Evolutionary conservation across 2,888 invertebrate genomes (phyloP).

Genomic region (Pyrrhia umbra): DNA sequence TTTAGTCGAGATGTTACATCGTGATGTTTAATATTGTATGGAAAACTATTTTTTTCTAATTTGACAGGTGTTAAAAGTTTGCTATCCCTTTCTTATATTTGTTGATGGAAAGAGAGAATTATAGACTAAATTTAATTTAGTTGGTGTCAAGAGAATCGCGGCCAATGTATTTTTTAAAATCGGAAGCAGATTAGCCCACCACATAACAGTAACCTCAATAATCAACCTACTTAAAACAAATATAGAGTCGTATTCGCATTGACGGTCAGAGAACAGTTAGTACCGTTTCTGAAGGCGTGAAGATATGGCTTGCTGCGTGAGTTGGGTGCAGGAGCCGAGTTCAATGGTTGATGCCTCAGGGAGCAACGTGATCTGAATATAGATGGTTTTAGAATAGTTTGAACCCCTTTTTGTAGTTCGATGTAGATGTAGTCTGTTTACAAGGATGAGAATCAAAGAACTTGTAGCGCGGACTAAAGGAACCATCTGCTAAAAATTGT

Average conservation of each 20-base stretch:
- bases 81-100: too few relatives aligned
- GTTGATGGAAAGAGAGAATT: too few relatives aligned
- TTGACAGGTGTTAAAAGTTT: too few relatives aligned
- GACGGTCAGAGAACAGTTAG: slow-evolving; percentile 78
- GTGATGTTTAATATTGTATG: too few relatives aligned
- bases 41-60: too few relatives aligned
- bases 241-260: slow-evolving; percentile 76
- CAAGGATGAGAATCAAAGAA: not conserved
- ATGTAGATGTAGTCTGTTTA: slow-evolving; percentile 13
- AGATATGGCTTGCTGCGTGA: slow-evolving; percentile 76
- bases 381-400: slow-evolving; percentile 23
- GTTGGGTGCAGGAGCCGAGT: slow-evolving; percentile 62
- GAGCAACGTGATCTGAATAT: slow-evolving; percentile 67
- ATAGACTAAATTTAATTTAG: too few relatives aligned
- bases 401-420: slow-evolving; percentile 19
- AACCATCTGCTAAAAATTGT: not conserved
- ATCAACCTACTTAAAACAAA: slow-evolving; percentile 72
- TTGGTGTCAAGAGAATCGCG: too few relatives aligned
- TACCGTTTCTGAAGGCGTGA: slow-evolving; percentile 71
- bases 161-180: slow-evolving; percentile 20
- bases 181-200: slow-evolving; percentile 39
- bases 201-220: slow-evolving; percentile 71
- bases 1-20: too few relatives aligned
- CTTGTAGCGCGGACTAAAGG: not conserved
- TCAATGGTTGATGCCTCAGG: slow-evolving; percentile 63